phyloP scores from a whole-genome alignment of 2,113 vertebrate genomes.

The Hyperoodon ampullatus region DNA sequence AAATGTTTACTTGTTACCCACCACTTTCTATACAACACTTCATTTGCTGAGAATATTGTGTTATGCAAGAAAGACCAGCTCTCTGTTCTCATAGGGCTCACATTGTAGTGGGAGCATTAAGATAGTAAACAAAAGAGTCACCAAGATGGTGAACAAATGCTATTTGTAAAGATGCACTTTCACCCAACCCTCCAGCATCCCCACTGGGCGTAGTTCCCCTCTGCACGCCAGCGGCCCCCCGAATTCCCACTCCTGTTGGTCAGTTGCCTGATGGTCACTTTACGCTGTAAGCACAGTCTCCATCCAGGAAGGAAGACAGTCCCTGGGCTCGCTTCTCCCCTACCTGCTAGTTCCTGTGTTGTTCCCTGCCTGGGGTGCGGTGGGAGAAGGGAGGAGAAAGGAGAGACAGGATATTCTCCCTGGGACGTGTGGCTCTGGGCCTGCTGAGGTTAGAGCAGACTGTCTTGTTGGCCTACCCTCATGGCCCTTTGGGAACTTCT shows the following conservation, averaged over 20 bases:
- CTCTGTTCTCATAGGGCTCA: not conserved
- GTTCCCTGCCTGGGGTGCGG: not conserved
- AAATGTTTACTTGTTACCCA: not conserved
- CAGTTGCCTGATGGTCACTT: not conserved
- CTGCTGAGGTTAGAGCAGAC: not conserved
- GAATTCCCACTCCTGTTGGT: not conserved
- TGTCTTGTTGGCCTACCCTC: not conserved
- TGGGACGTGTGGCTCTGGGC: too few relatives aligned
- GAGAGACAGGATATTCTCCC: not conserved
- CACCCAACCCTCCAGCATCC: not conserved
- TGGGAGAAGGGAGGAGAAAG: not conserved
- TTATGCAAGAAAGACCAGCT: not conserved
- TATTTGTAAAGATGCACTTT: not conserved
- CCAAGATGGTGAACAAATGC: not conserved
- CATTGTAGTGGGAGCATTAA: not conserved
- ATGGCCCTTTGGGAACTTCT: not conserved
- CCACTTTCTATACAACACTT: not conserved
- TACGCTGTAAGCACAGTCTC: not conserved
- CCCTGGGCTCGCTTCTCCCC: not conserved
- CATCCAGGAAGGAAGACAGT: not conserved
- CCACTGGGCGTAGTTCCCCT: not conserved
- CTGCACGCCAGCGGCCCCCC: not conserved
- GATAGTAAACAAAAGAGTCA: not conserved
- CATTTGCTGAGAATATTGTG: not conserved
- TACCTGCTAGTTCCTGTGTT: not conserved